These are phyloP conservation scores for Dromas ardeola DNA, from an alignment of 2,113 vertebrate genomes.

Conservation along the genomic window DNA sequence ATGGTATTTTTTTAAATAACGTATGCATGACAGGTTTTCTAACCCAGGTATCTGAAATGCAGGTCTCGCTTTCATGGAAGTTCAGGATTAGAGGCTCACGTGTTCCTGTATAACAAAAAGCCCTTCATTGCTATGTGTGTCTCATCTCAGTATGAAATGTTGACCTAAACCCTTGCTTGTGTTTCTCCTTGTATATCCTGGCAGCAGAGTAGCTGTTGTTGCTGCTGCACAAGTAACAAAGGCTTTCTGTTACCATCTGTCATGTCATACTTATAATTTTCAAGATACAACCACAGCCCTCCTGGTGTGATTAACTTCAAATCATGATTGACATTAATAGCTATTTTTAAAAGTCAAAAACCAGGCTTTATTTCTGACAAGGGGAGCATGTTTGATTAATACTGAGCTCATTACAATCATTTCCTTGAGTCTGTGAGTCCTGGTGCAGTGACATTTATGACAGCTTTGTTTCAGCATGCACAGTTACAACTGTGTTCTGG, in stretches of 20 bases:
- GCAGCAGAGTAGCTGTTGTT: not conserved
- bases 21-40: not conserved
- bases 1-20: not conserved
- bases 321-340: conserved; percentile 30
- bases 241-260: conserved; percentile 39
- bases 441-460: not conserved
- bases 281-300: not conserved
- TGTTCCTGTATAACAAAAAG: not conserved
- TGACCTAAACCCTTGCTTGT: conserved; percentile 21
- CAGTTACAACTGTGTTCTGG: not conserved
- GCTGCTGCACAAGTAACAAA: not conserved
- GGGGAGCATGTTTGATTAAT: not conserved
- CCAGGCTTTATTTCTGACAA: conserved; percentile 7
- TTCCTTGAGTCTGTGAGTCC: not conserved
- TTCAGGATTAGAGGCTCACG: not conserved
- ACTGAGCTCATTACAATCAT: conserved; percentile 10
- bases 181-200: conserved; percentile 1
- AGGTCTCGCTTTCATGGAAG: not conserved
- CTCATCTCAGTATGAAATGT: not conserved
- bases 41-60: not conserved
- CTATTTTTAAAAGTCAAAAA: conserved; percentile 22
- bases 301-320: not conserved
- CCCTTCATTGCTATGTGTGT: not conserved
- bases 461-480: not conserved
- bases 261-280: not conserved